These are phyloP conservation scores for Rousettus leschenaultii DNA, from an alignment of 2,113 vertebrate species.

Conservation along the genomic window DNA sequence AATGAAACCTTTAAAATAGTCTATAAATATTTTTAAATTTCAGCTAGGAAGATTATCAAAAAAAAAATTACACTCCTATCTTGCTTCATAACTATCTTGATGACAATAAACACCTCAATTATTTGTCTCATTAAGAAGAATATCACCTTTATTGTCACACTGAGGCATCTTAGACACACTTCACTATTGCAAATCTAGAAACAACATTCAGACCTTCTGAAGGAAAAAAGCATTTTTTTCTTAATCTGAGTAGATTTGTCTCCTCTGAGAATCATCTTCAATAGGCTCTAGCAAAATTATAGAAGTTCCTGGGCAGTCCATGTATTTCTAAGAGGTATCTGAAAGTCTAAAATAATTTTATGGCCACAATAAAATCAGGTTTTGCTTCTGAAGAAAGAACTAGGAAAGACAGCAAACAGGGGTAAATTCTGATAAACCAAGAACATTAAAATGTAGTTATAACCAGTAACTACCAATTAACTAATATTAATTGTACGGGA, in stretches of 20 bases:
- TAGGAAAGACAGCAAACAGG: background rate
- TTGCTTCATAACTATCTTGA: background rate
- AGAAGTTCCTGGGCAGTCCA: background rate
- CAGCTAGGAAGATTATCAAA: background rate
- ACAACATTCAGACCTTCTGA: background rate
- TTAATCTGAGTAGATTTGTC: background rate
- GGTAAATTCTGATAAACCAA: background rate
- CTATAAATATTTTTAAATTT: background rate
- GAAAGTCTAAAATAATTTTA: constrained; percentile 24
- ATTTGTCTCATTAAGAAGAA: background rate
- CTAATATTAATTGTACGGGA: background rate
- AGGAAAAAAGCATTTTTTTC: background rate
- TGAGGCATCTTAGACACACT: background rate
- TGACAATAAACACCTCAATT: background rate
- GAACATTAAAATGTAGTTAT: background rate
- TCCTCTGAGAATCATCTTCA: background rate
- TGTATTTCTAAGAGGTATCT: background rate
- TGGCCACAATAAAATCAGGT: background rate
- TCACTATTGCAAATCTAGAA: background rate
- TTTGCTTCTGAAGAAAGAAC: constrained; percentile 29
- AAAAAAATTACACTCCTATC: background rate
- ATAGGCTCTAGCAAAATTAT: background rate
- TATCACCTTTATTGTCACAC: background rate
- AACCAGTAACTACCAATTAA: background rate
- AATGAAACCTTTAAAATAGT: background rate